These are phyloP conservation scores for Agrochola lychnidis DNA, from an alignment of 2,888 invertebrate genomes.

Conservation along the genomic window DNA sequence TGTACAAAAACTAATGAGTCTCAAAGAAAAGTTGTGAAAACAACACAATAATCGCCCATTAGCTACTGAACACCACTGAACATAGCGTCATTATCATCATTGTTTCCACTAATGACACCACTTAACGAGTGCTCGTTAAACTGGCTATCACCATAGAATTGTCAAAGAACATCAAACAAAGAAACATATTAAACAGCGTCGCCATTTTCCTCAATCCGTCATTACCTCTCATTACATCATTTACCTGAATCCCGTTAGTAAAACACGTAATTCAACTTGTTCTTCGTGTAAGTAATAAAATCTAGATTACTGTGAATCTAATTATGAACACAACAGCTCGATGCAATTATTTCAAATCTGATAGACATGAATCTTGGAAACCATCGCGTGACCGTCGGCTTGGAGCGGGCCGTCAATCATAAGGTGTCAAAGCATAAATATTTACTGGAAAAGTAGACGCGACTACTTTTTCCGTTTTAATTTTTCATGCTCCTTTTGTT, in stretches of 20 bases:
- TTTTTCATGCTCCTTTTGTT: constrained; percentile 48
- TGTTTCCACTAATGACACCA: constrained; percentile 54
- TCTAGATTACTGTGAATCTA: constrained; percentile 70
- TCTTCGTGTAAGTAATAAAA: constrained; percentile 62
- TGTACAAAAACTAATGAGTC: constrained; percentile 36
- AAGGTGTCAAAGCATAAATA: constrained; percentile 60
- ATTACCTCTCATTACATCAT: constrained; percentile 48
- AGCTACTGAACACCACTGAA: constrained; percentile 55
- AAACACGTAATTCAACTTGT: constrained; percentile 55
- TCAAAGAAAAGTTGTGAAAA: constrained; percentile 50
- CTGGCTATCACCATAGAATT: constrained; percentile 51
- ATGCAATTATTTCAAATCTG: constrained; percentile 72
- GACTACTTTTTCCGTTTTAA: constrained; percentile 40
- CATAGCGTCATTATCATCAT: constrained; percentile 48
- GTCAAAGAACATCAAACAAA: constrained; percentile 56
- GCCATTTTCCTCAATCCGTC: constrained; percentile 54
- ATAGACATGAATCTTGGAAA: constrained; percentile 69
- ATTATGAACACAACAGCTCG: constrained; percentile 64
- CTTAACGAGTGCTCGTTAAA: constrained; percentile 57
- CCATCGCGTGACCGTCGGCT: constrained; percentile 71
- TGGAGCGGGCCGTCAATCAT: constrained; percentile 66
- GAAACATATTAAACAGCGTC: constrained; percentile 35
- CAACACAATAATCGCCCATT: constrained; percentile 50
- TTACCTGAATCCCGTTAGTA: constrained; percentile 56
- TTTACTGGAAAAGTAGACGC: constrained; percentile 45